phyloP scores from a whole-genome alignment of 1,140 invertebrate genomes.

The Protaetia brevitarsis region DNA sequence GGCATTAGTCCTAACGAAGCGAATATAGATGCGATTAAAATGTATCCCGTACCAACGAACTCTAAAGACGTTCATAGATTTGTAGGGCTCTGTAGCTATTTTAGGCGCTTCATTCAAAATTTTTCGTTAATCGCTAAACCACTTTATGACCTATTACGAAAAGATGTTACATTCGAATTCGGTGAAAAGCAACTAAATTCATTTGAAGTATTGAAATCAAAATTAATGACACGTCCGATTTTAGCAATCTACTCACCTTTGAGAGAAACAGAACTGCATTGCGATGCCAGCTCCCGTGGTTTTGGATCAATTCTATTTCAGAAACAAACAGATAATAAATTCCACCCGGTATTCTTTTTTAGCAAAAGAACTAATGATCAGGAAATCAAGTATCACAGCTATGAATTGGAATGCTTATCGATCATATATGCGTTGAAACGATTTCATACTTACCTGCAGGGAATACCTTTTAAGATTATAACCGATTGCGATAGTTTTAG shows the following conservation, averaged over 20 bases:
- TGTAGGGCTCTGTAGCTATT: neutral
- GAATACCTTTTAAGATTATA: conserved; percentile 22
- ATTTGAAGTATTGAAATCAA: conserved; percentile 24
- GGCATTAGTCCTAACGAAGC: conserved; percentile 20
- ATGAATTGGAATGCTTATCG: conserved; percentile 9
- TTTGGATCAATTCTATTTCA: conserved; percentile 39
- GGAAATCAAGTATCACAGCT: conserved; percentile 19
- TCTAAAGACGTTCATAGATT: conserved; percentile 21
- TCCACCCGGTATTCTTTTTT: conserved; percentile 43
- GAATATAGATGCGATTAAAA: conserved; percentile 12
- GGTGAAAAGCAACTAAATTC: neutral
- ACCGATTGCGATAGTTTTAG: conserved; percentile 22
- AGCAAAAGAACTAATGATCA: conserved; percentile 44
- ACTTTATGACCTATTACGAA: neutral
- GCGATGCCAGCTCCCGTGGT: conserved; percentile 37
- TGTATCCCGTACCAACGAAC: conserved; percentile 20
- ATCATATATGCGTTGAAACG: conserved; percentile 4
- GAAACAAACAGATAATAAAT: neutral
- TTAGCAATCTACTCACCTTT: conserved; percentile 33
- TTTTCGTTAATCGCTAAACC: conserved; percentile 18
- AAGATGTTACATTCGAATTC: neutral
- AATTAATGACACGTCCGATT: conserved; percentile 27
- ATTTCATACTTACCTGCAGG: conserved; percentile 19
- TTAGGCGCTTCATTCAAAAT: conserved; percentile 17
- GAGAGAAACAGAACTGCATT: conserved; percentile 40